Percentiles rank a stretch among this genome's conserved stretches.
phyloP scores from a whole-genome alignment of 92 coral and sea anemone genomes.

The Palythoa caribaeorum region DNA sequence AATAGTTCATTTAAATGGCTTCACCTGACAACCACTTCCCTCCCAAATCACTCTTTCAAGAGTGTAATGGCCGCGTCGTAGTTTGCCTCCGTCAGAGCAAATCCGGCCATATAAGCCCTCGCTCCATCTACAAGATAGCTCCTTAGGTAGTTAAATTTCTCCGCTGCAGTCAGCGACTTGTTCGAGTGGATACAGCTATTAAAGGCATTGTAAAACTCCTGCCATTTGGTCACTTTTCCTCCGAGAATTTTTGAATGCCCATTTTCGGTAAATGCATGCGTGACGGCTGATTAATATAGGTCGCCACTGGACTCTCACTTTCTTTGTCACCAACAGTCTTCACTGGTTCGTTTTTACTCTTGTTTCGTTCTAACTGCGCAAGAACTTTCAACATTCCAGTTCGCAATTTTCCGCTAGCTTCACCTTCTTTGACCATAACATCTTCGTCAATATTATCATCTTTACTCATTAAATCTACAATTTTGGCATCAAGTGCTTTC shows the following conservation, averaged over 20 bases:
- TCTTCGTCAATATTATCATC: no score
- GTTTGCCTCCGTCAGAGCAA: no score
- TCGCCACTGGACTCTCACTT: background rate
- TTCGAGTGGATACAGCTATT: conserved; percentile 25
- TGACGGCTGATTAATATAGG: conserved; percentile 7
- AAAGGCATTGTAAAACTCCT: conserved; percentile 3
- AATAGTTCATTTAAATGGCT: no score
- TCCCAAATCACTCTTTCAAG: no score
- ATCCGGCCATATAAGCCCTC: no score
- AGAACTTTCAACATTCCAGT: background rate
- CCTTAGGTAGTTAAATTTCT: background rate
- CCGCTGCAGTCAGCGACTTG: background rate
- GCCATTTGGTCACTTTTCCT: background rate
- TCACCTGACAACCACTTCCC: no score
- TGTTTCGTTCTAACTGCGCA: background rate
- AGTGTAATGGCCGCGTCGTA: no score
- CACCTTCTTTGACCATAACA: background rate
- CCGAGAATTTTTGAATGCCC: no score
- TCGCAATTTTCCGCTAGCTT: conserved; percentile 2
- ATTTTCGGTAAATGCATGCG: background rate
- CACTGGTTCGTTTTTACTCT: background rate
- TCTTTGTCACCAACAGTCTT: background rate
- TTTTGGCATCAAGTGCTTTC: background rate
- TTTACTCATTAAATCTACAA: no score
- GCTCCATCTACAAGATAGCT: background rate